phyloP scores from a whole-genome alignment of 2,797 vertebrate genomes.

The Heterohyrax brucei region DNA sequence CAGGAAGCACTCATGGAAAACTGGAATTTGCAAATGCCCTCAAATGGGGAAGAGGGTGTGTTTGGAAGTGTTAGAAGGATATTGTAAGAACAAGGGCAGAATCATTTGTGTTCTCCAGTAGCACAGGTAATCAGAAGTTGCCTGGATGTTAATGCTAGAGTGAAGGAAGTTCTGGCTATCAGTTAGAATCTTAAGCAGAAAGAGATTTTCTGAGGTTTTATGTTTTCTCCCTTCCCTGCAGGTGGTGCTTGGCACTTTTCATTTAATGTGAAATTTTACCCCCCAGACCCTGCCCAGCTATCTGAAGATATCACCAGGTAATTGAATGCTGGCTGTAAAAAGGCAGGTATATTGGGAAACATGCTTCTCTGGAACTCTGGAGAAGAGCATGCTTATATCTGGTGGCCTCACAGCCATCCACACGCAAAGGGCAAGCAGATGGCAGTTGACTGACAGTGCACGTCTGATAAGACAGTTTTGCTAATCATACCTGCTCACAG shows the following conservation, averaged over 20 bases:
- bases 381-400: not conserved
- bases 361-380: not conserved
- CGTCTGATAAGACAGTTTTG: conserved; percentile 10
- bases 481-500: not conserved
- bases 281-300: conserved; percentile 97
- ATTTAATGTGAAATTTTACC: conserved; percentile 99
- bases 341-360: not conserved
- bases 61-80: too few relatives aligned
- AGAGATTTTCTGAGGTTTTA: conserved; percentile 64
- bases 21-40: not conserved
- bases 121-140: not conserved
- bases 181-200: not conserved
- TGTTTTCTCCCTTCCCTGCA: conserved; percentile 85
- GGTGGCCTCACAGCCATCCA: not conserved
- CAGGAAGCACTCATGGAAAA: not conserved
- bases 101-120: not conserved
- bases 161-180: not conserved
- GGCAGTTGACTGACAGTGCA: not conserved
- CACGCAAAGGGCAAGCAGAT: not conserved
- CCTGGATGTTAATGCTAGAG: not conserved
- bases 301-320: conserved; percentile 99
- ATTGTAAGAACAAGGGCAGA: not conserved
- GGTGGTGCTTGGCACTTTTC: conserved; percentile 98
- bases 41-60: not conserved
- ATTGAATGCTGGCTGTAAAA: conserved; percentile 70